Conservation (phyloP, 2,113 vertebrate species). For the Halcyon malimbica region DNA sequence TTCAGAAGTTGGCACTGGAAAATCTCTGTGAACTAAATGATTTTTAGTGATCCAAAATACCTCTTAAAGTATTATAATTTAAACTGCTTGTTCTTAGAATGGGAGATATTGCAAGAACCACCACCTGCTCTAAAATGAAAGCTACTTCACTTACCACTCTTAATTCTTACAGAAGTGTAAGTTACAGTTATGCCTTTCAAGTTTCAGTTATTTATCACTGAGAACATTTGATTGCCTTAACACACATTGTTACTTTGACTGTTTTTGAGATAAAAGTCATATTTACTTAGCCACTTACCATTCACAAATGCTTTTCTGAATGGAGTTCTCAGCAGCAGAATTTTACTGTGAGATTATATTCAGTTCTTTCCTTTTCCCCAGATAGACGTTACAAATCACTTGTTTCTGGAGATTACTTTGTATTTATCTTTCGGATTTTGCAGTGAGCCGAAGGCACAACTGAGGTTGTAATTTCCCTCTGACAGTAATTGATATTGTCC, state of each 20-base stretch:
- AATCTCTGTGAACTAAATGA: background rate
- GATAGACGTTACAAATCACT: background rate
- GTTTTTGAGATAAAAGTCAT: background rate
- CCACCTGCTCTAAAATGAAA: background rate
- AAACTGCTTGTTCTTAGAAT: background rate
- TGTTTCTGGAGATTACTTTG: background rate
- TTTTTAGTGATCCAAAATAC: background rate
- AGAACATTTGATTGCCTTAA: background rate
- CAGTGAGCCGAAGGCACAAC: background rate
- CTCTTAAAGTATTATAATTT: background rate
- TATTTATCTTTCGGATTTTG: background rate
- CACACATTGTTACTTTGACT: background rate
- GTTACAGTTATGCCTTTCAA: background rate
- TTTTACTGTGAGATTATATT: background rate
- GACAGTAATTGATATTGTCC: background rate
- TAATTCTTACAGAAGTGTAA: background rate
- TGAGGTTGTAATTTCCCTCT: background rate
- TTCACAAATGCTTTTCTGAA: background rate
- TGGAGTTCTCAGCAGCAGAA: background rate
- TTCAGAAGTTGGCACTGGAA: background rate
- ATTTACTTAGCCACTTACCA: background rate
- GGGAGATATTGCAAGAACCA: background rate
- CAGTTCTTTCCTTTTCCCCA: background rate
- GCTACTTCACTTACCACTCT: background rate
- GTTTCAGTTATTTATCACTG: background rate